Evolutionary conservation across 2,888 invertebrate genomes (phyloP).

Genomic region (Mactromeris polynyma): DNA sequence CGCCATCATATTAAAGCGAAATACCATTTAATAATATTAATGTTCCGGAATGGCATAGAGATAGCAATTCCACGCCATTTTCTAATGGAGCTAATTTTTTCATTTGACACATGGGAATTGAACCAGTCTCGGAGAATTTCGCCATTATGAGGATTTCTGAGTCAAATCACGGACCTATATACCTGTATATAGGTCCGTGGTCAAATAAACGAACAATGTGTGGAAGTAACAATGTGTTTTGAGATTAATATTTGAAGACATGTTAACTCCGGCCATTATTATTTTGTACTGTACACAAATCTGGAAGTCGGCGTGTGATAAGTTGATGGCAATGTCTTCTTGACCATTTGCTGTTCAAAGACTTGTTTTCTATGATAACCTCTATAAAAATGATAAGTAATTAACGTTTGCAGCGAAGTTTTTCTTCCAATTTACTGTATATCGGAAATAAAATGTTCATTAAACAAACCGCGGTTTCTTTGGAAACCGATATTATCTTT

Average conservation of each 20-base stretch:
- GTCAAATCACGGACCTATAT: too few species aligned
- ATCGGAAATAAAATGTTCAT: too few species aligned
- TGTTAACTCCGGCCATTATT: background rate
- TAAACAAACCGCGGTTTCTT: too few species aligned
- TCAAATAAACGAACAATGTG: background rate
- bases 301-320: too few species aligned
- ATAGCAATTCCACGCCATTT: background rate
- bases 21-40: constrained; percentile 18
- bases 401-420: too few species aligned
- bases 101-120: constrained; percentile 12
- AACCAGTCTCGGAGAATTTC: background rate
- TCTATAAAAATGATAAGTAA: too few species aligned
- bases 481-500: too few species aligned
- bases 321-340: too few species aligned
- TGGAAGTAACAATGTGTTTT: background rate
- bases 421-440: too few species aligned
- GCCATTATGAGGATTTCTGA: background rate
- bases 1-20: background rate
- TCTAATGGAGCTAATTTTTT: constrained; percentile 13
- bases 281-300: background rate
- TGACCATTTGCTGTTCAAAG: too few species aligned
- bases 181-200: too few species aligned
- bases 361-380: too few species aligned
- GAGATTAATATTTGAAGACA: background rate
- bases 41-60: constrained; percentile 10